These are phyloP conservation scores for Phenganax marumi DNA, from an alignment of 92 coral and sea anemone species.

Conservation along the genomic window DNA sequence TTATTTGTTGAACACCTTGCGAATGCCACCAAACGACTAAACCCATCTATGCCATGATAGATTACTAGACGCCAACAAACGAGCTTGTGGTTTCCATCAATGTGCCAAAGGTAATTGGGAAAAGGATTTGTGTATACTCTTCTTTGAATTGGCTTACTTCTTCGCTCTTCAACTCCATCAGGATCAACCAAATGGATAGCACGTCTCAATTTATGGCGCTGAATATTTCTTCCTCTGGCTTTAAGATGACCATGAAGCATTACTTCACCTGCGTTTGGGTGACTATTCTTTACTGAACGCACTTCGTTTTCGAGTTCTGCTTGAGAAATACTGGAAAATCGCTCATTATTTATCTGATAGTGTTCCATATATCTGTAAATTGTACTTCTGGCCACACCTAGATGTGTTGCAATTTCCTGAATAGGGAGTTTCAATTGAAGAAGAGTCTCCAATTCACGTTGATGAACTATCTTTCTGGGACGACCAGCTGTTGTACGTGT, in stretches of 20 bases:
- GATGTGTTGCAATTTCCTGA: conserved; percentile 19
- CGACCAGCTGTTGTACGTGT: not conserved
- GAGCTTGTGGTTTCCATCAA: conserved; percentile 54
- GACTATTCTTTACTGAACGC: conserved; percentile 7
- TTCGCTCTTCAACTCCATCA: conserved; percentile 42
- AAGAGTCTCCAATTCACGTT: not conserved
- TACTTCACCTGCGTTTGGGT: conserved; percentile 48
- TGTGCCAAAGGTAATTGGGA: conserved; percentile 61
- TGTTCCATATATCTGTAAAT: conserved; percentile 27
- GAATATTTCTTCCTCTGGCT: conserved; percentile 23
- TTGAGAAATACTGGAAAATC: conserved; percentile 14
- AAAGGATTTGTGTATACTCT: conserved; percentile 58
- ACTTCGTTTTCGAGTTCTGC: conserved; percentile 26
- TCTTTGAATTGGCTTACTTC: conserved; percentile 36
- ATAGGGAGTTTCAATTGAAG: conserved; percentile 29
- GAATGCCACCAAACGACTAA: conserved; percentile 53
- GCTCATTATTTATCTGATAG: conserved; percentile 15
- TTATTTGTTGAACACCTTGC: conserved; percentile 39
- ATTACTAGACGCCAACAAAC: conserved; percentile 57
- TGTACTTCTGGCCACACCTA: conserved; percentile 23
- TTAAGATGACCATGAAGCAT: conserved; percentile 42
- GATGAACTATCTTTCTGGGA: not conserved
- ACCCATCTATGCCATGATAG: conserved; percentile 59
- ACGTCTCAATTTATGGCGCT: conserved; percentile 29
- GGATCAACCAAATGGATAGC: conserved; percentile 41